Evolutionary conservation across 2,888 invertebrate genomes (phyloP).

Genomic region (Harmothoe impar): DNA sequence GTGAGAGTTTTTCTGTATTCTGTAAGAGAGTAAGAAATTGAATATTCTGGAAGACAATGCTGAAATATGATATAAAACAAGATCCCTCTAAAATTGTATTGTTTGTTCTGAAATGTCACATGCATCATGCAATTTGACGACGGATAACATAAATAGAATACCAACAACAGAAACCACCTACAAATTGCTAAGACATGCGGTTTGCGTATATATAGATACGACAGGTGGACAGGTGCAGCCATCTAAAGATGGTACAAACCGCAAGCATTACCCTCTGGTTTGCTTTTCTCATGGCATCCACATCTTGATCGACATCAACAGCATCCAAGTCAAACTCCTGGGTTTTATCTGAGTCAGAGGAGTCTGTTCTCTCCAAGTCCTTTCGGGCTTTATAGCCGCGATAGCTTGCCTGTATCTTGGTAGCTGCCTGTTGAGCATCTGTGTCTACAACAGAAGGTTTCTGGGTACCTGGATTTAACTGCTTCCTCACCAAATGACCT

Average conservation of each 20-base stretch:
- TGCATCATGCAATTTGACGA: slow-evolving; percentile 25
- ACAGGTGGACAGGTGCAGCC: slow-evolving; percentile 50
- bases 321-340: slow-evolving; percentile 18
- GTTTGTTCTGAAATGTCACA: neutral
- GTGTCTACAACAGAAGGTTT: neutral
- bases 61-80: neutral
- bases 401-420: slow-evolving; percentile 81
- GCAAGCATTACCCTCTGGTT: slow-evolving; percentile 43
- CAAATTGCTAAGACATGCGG: neutral
- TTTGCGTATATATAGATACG: neutral
- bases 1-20: neutral
- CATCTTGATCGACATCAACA: slow-evolving; percentile 71
- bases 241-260: slow-evolving; percentile 37
- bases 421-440: slow-evolving; percentile 77
- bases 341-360: slow-evolving; percentile 21
- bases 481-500: slow-evolving; percentile 40
- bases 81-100: neutral
- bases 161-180: neutral
- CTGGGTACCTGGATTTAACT: neutral
- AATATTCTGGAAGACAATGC: neutral
- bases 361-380: neutral
- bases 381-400: slow-evolving; percentile 66
- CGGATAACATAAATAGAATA: neutral
- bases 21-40: neutral
- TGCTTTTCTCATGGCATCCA: slow-evolving; percentile 70